Base-by-base conservation (phyloP, 2,113 vertebrate species). In the Forbesichthys papilliferus region DNA sequence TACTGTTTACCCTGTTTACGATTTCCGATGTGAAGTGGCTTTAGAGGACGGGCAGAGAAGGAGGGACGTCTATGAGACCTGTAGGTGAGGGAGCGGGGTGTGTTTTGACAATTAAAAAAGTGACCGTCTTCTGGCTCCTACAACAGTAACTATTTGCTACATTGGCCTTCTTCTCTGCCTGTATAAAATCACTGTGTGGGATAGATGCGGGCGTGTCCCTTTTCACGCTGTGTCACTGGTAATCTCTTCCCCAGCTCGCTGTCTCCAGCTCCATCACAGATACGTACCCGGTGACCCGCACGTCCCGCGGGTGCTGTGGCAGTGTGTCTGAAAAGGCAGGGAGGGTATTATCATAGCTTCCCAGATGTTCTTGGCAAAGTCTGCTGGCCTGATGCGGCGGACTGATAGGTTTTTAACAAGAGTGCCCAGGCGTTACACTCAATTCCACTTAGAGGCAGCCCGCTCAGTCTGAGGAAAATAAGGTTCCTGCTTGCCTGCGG, bases 351-450 rank as follows among this genome's bases (percentile, higher is more conserved):
- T 82, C 81, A 53, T 47, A 4, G 68, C 71, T 36, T 51, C 73
- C 69, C 80, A 87, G 75, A 81, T 83, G 81, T 76, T 73, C 64
- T 48, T 54, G 20, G 59, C 63, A 63, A 59, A 55, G 55, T 75
- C 64, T 69, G 69, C 27, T 56, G 69, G 65, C 48, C 67, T 68
- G 74, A 84, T 78, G 73, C 68, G 64, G 64, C 46, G 56, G 59
- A 49, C 56, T 65, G 84, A 88, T 85, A 64, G 48, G 11, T 80
- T 84, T 84, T 84, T 78, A 87, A 79, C 77, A 79, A 64, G 66
- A 46, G 5, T 27, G 57, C 20, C 51, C 53, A 61, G 18, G 48
- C 61, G 60, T 73, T 84, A 59, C 52, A 64, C 74, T 79, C 63
- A 73, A 68, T 64, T 77, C 64, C 64, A 80, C 80, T 82, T 68